Base-by-base conservation (phyloP, 2,888 invertebrate species). In the Lysandra coridon region DNA sequence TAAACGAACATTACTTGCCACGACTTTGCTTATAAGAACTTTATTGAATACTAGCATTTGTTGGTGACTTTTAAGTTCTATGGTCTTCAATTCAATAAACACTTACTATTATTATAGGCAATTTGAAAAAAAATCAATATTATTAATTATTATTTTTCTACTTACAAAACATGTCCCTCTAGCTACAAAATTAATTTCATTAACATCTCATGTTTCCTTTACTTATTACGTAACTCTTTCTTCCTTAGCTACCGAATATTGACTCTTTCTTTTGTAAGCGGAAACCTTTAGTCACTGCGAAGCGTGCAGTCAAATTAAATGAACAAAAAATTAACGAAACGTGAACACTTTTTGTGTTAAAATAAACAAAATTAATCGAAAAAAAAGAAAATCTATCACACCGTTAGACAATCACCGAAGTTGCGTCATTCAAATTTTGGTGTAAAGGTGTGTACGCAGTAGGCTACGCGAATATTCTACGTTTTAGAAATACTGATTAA, bases 301-400 rank as follows among this genome's bases (percentile, higher is more conserved):
- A 75, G 75, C 75, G 49, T 75, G 49, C 75, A 75, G 49, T 30
- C 49, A 75, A 75, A 75, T 75, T 49, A 76, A 53, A 33, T 76
- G 57, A 33, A 53, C 49, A 76, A 76, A 76, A 76, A 76, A 33
- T 57, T 76, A 53, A 76, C 76, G 76, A 76, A 76, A 53, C 76
- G 76, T 76, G 76, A 53, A 49, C 76, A 53, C 30, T 76, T 76
- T 76, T 76, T 76, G 33, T 76, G 76, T 76, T 33, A 57, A 76
- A 49, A 57, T 74, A 73, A 79, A 74, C 60, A 79, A 60, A 78
- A 74, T 74, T 74, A 74, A 74, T 74, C 74, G 40, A 37, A 74
- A 75, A 79, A 79, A 79, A 79, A 73, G 30, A 62, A 74, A 75
- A 79, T 79, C 75, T 75, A 79, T 79, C 73, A 78, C 62, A 79